Evolutionary conservation across 2,797 vertebrate species (phyloP).

Genomic region (Somateria mollissima): DNA sequence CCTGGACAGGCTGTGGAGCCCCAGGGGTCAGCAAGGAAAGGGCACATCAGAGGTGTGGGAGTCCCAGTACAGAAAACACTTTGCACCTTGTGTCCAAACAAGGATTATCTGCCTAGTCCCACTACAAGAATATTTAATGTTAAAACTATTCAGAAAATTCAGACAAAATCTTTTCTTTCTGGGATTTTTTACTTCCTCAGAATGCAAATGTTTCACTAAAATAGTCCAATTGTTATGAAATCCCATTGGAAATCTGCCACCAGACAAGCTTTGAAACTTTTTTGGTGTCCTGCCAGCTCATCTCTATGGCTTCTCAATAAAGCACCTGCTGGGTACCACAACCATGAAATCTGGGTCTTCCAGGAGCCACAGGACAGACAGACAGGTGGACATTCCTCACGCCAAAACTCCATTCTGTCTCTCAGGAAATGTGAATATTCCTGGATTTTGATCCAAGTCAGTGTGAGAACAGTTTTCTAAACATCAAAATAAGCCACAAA

Average conservation of each 20-base stretch:
- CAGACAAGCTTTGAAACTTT: slow-evolving; percentile 48
- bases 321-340: slow-evolving; percentile 9
- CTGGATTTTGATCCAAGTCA: not conserved
- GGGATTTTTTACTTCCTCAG: not conserved
- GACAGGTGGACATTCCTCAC: not conserved
- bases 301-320: slow-evolving; percentile 5
- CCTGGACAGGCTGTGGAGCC: fast-evolving
- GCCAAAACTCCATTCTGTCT: not conserved
- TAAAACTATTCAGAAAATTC: not conserved
- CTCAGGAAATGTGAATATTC: not conserved
- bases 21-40: not conserved
- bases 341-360: not conserved
- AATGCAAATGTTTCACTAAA: slow-evolving; percentile 37
- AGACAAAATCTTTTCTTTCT: not conserved
- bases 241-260: slow-evolving; percentile 36
- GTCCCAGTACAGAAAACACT: not conserved
- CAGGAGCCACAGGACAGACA: not conserved
- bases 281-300: slow-evolving; percentile 37
- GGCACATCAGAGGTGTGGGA: not conserved
- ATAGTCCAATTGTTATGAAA: slow-evolving; percentile 17
- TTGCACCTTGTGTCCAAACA: fast-evolving
- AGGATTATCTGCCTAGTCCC: not conserved
- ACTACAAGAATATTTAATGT: not conserved
- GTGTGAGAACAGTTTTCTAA: not conserved
- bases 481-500: not conserved